Evolutionary conservation across 2,797 vertebrate genomes (phyloP), one percentile per base, ranked within the genome.

Genomic region (Lutjanus campechanus): DNA sequence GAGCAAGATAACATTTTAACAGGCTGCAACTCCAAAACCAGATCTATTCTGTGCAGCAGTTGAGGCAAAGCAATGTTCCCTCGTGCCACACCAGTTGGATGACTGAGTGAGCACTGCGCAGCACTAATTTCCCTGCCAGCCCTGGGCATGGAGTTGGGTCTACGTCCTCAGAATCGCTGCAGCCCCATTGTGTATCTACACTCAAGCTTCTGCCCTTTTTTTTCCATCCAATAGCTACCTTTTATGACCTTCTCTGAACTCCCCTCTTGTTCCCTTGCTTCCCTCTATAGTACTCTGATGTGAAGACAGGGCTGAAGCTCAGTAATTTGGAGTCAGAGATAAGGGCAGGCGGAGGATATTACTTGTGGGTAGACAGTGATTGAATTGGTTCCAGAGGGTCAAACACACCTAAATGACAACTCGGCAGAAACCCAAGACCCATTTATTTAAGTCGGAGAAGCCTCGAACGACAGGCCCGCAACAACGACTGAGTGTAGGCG

Each of bases 371-470:
- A 88, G 89, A 91, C 83, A 86, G 79, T 90, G 90, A 94, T 90
- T 92, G 91, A 94, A 90, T 85, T 89, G 77, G 82, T 81, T 91
- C 88, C 79, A 70, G 81, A 84, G 91, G 91, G 78, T 94, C 93
- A 94, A 89, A 92, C 69, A 83, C 86, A 90, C 88, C 86, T 89
- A 89, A 94, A 92, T 87, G 89, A 93, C 89, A 90, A 77, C 82
- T 79, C 70, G 5, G 77, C 64, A 8, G 81, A 80, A 84, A 84
- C 72, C 84, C 59, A 62, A 63, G 67, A 84, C 49, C 71, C 75
- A 85, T 91, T 90, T 86, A 92, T 91, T 91, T 88, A 84, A 69
- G 73, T 56, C 47, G 3, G 75, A 80, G 68, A 71, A 82, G 69
- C 77, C 60, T 73, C 22, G 11, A 83, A 86, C n/a, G 1, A 79